Conservation (phyloP, 2,797 vertebrate genomes). For the Menidia menidia region DNA sequence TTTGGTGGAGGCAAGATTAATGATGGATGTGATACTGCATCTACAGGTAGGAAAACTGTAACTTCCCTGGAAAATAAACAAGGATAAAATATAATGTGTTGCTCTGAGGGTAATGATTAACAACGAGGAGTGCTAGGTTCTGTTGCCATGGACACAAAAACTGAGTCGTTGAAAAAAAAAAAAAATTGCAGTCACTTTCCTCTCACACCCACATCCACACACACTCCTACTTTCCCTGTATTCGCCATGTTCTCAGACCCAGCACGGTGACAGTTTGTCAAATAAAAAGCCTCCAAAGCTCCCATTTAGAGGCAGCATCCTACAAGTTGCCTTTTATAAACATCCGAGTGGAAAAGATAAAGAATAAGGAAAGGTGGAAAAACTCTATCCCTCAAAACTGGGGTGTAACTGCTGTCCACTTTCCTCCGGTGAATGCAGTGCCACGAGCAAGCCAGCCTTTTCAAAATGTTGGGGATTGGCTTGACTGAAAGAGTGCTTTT, state of each 20-base stretch:
- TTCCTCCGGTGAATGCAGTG: conserved; percentile 44
- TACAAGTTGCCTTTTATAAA: conserved; percentile 63
- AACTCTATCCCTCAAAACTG: conserved; percentile 35
- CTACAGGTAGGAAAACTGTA: conserved; percentile 55
- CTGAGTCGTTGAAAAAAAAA: conserved; percentile 57
- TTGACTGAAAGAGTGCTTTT: conserved; percentile 65
- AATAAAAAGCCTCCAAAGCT: conserved; percentile 64
- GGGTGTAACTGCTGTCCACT: conserved; percentile 64
- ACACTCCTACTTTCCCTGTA: conserved; percentile 23
- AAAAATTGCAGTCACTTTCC: conserved; percentile 26
- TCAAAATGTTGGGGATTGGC: conserved; percentile 56
- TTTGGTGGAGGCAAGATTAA: conserved; percentile 43
- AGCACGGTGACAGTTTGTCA: conserved; percentile 67
- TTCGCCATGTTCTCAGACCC: conserved; percentile 51
- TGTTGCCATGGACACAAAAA: conserved; percentile 78
- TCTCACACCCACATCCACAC: background rate
- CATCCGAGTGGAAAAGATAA: conserved; percentile 56
- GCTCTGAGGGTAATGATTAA: conserved; percentile 74
- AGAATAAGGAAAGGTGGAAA: conserved; percentile 36
- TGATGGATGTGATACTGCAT: conserved; percentile 43
- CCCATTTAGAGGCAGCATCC: conserved; percentile 50
- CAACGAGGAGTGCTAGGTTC: conserved; percentile 71
- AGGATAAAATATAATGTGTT: conserved; percentile 69
- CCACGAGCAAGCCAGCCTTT: conserved; percentile 55
- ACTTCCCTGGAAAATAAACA: conserved; percentile 66